Percentiles rank a stretch among this genome's conserved stretches.
These are phyloP conservation scores for Rhyacichthys aspro DNA, from an alignment of 2,797 vertebrate genomes.

Conservation along the genomic window DNA sequence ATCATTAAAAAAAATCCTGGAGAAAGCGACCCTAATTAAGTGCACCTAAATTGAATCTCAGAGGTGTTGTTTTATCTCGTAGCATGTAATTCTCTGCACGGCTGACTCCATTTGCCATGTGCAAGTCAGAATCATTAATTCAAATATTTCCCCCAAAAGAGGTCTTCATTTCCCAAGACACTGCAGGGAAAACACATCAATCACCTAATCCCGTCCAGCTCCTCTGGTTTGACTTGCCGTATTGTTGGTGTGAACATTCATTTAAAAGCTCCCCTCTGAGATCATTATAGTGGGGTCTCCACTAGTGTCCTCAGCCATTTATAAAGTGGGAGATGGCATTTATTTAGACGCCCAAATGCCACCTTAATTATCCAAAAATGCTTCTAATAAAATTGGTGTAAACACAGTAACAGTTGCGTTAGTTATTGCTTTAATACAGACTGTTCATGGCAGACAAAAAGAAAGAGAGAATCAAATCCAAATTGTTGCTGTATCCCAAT, in stretches of 20 bases:
- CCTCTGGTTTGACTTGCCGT: slow-evolving; percentile 25
- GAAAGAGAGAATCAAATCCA: too few species aligned
- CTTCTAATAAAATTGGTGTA: slow-evolving; percentile 1
- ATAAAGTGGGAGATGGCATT: slow-evolving; percentile 35
- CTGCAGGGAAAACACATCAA: slow-evolving; percentile 37
- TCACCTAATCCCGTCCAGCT: slow-evolving; percentile 38
- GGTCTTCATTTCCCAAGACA: slow-evolving; percentile 41
- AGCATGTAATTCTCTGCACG: slow-evolving; percentile 19
- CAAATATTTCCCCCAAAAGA: slow-evolving; percentile 40
- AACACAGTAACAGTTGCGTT: background rate
- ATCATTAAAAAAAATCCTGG: slow-evolving; percentile 5
- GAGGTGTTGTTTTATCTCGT: slow-evolving; percentile 14
- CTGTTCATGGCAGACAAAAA: too few species aligned
- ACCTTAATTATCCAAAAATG: slow-evolving; percentile 35
- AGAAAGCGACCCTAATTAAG: slow-evolving; percentile 27
- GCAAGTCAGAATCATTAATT: slow-evolving; percentile 37
- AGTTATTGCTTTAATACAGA: background rate
- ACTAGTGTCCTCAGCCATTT: slow-evolving; percentile 36
- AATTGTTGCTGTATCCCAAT: too few species aligned
- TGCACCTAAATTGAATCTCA: slow-evolving; percentile 19
- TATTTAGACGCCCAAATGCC: slow-evolving; percentile 39
- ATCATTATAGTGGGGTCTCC: slow-evolving; percentile 39
- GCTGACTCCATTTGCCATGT: slow-evolving; percentile 14
- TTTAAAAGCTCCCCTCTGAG: slow-evolving; percentile 43
- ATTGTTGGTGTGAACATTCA: slow-evolving; percentile 35